A percentile compares a stretch with the other conserved stretches of the same genome.
Evolutionary conservation across 2,888 invertebrate species (phyloP).

Genomic region (Cryptophagus acutangulus): DNA sequence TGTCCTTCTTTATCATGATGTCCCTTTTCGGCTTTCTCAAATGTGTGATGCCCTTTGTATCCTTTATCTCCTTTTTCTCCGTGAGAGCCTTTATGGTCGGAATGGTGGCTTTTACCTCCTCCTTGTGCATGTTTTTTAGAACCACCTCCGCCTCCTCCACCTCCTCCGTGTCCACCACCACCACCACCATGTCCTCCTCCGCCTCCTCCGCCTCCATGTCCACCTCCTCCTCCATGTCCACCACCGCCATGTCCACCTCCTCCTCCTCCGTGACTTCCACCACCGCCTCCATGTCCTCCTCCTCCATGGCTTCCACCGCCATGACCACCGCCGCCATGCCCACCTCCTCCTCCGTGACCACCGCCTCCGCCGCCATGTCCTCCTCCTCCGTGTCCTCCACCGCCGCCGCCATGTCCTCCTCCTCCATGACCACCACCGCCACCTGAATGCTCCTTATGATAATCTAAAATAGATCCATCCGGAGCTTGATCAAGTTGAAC

Average conservation of each 20-base stretch:
- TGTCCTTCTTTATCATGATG: slow-evolving; percentile 49
- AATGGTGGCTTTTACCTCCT: slow-evolving; percentile 35
- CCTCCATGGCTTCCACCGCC: slow-evolving; percentile 15
- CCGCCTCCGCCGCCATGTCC: slow-evolving; percentile 18
- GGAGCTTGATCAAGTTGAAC: slow-evolving; percentile 1
- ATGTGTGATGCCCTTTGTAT: slow-evolving; percentile 41
- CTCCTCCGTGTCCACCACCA: slow-evolving; percentile 16
- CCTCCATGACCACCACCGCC: slow-evolving; percentile 20
- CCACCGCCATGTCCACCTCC: slow-evolving; percentile 21
- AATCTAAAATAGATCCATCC: no score
- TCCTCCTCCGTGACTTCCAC: slow-evolving; percentile 19
- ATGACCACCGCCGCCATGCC: slow-evolving; percentile 20
- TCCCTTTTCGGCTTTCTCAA: slow-evolving; percentile 41
- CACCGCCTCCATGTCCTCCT: slow-evolving; percentile 18
- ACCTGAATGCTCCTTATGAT: slow-evolving; percentile 9
- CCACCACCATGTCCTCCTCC: slow-evolving; percentile 13
- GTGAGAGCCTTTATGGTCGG: slow-evolving; percentile 34
- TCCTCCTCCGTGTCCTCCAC: slow-evolving; percentile 15
- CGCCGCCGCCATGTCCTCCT: slow-evolving; percentile 20
- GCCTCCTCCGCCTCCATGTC: slow-evolving; percentile 13
- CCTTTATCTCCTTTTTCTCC: slow-evolving; percentile 42
- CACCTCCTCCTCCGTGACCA: slow-evolving; percentile 19
- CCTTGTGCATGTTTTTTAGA: slow-evolving; percentile 30
- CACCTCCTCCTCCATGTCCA: slow-evolving; percentile 13
- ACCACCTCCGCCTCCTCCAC: slow-evolving; percentile 17